Evolutionary conservation across 1,140 invertebrate species (phyloP).

Genomic region (Charaxes varanes): DNA sequence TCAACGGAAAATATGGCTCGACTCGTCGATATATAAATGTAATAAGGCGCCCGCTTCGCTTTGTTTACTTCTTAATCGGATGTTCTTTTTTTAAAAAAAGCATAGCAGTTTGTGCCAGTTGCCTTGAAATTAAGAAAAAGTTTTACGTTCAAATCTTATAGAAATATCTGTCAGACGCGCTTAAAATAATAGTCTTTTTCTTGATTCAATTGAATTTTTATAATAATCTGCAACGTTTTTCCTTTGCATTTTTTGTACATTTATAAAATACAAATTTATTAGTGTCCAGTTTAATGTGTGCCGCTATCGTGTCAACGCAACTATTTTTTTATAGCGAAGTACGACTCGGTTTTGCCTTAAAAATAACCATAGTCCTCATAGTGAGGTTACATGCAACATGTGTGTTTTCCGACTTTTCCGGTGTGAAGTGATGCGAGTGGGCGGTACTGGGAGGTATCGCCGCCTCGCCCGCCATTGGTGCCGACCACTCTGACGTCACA

Average conservation of each 20-base stretch:
- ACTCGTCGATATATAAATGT: conserved; percentile 54
- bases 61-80: conserved; percentile 28
- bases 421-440: conserved; percentile 26
- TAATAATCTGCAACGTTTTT: too few species aligned
- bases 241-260: too few species aligned
- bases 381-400: not conserved
- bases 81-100: not conserved
- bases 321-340: too few species aligned
- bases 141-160: not conserved
- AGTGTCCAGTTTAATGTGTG: too few species aligned
- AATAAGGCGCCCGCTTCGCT: conserved; percentile 36
- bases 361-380: too few species aligned
- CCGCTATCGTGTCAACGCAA: too few species aligned
- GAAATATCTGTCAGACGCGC: too few species aligned
- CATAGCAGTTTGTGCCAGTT: not conserved
- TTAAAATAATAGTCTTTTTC: too few species aligned
- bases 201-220: too few species aligned
- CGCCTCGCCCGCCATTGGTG: conserved; percentile 59
- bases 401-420: conserved; percentile 51
- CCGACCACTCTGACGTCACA: conserved; percentile 61
- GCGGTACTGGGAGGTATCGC: conserved; percentile 40
- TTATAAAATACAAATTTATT: too few species aligned
- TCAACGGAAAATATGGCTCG: too few species aligned
- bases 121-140: not conserved
- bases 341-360: too few species aligned